These are phyloP conservation scores for Oriolus oriolus DNA, from an alignment of 2,113 vertebrate genomes.

Conservation along the genomic window DNA sequence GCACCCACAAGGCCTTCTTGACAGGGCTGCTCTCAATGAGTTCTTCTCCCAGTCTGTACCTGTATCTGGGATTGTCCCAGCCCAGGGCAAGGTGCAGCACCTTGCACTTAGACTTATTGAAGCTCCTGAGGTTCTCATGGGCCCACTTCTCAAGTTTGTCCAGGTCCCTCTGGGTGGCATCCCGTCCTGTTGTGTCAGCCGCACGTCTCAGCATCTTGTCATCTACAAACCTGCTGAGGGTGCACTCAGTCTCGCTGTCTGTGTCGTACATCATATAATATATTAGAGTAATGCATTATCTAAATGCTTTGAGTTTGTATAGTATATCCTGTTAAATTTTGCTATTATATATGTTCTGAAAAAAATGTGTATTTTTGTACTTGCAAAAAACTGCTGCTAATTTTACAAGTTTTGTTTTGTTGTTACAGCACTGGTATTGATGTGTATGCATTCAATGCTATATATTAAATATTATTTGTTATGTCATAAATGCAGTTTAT, in stretches of 20 bases:
- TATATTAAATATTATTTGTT: slow-evolving; percentile 74
- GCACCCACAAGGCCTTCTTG: fast-evolving
- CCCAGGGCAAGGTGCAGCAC: background rate
- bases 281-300: slow-evolving; percentile 78
- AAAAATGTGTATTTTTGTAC: slow-evolving; percentile 95
- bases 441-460: slow-evolving; percentile 71
- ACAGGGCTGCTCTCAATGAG: background rate
- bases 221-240: background rate
- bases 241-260: background rate
- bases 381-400: slow-evolving; percentile 88
- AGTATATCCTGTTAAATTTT: slow-evolving; percentile 83
- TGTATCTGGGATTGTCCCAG: background rate
- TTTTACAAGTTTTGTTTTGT: slow-evolving; percentile 76
- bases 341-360: slow-evolving; percentile 80
- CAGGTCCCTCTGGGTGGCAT: background rate
- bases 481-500: slow-evolving; percentile 40
- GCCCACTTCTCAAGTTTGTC: background rate
- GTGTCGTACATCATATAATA: slow-evolving; percentile 65
- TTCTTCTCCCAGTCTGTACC: background rate
- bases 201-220: background rate
- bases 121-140: background rate
- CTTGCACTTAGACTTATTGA: background rate
- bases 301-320: slow-evolving; percentile 87
- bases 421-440: slow-evolving; percentile 73
- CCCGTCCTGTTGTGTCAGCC: background rate